Evolutionary conservation across 2,797 vertebrate genomes (phyloP).

Genomic region (Pagetopsis macropterus): DNA sequence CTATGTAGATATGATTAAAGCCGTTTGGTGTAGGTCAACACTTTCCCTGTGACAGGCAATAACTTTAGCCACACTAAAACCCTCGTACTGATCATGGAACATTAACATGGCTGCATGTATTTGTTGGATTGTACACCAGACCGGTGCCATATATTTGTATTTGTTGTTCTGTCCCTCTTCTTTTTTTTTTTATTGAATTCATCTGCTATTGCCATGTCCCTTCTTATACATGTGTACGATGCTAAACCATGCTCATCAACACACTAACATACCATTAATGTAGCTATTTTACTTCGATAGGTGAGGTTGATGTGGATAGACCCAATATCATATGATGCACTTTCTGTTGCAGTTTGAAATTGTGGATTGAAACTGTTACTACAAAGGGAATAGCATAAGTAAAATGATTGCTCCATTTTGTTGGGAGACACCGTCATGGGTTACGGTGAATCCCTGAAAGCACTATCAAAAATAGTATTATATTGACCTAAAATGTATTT

Average conservation of each 20-base stretch:
- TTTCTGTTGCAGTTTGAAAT: slow-evolving; percentile 38
- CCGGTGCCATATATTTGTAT: slow-evolving; percentile 37
- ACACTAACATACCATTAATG: slow-evolving; percentile 20
- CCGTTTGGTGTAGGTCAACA: slow-evolving; percentile 5
- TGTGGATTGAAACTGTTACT: slow-evolving; percentile 19
- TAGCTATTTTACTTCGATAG: slow-evolving; percentile 11
- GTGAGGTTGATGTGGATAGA: slow-evolving; percentile 9
- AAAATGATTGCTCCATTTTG: not conserved
- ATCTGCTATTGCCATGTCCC: not conserved
- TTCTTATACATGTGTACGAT: slow-evolving; percentile 2
- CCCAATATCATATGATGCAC: slow-evolving; percentile 23
- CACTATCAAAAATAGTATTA: slow-evolving; percentile 10
- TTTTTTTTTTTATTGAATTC: not conserved
- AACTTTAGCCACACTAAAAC: slow-evolving; percentile 17
- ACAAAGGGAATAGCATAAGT: not conserved
- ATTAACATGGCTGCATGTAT: not conserved
- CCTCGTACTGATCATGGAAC: slow-evolving; percentile 22
- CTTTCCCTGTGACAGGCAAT: slow-evolving; percentile 12
- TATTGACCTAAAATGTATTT: slow-evolving; percentile 19
- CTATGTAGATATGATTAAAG: not conserved
- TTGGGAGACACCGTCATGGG: not conserved
- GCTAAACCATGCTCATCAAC: not conserved
- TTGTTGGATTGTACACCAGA: not conserved
- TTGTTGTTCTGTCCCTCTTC: not conserved
- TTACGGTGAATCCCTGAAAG: slow-evolving; percentile 2